phyloP scores from a whole-genome alignment of 2,797 vertebrate genomes.

The Gobio occitaniae region DNA sequence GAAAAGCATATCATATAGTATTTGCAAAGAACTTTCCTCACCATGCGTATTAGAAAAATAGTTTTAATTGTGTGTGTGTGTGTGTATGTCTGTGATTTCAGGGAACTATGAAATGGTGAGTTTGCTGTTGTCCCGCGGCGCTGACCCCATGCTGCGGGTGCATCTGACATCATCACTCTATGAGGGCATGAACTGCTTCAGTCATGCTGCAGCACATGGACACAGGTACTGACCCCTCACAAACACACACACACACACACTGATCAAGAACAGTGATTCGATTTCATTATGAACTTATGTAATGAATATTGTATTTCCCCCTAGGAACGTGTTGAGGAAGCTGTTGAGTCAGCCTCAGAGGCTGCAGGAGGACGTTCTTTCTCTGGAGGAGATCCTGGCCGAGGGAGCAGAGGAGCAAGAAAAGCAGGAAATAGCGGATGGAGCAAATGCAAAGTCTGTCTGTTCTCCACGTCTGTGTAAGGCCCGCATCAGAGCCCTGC shows the following conservation, averaged over 20 bases:
- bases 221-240: constrained; percentile 82
- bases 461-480: constrained; percentile 75
- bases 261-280: neutral
- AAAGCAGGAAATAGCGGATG: neutral
- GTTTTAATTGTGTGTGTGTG: constrained; percentile 1
- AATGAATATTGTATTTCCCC: neutral
- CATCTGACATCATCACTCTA: constrained; percentile 87
- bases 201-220: constrained; percentile 92
- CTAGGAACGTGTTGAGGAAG: constrained; percentile 90
- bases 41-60: neutral
- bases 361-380: constrained; percentile 88
- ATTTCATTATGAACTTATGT: neutral
- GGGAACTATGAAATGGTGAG: constrained; percentile 93
- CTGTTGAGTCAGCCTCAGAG: constrained; percentile 87
- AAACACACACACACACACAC: neutral
- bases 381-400: constrained; percentile 93
- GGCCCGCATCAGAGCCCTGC: constrained; percentile 88
- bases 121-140: constrained; percentile 85
- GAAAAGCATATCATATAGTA: too few relatives aligned
- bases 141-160: constrained; percentile 89
- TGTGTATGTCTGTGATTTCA: constrained; percentile 58
- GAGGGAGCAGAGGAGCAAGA: constrained; percentile 88
- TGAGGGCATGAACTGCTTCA: constrained; percentile 95
- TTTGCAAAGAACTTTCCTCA: too few relatives aligned
- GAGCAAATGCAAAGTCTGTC: neutral